Evolutionary conservation across 2,113 vertebrate genomes (phyloP).

Genomic region (Gavialis gangeticus): DNA sequence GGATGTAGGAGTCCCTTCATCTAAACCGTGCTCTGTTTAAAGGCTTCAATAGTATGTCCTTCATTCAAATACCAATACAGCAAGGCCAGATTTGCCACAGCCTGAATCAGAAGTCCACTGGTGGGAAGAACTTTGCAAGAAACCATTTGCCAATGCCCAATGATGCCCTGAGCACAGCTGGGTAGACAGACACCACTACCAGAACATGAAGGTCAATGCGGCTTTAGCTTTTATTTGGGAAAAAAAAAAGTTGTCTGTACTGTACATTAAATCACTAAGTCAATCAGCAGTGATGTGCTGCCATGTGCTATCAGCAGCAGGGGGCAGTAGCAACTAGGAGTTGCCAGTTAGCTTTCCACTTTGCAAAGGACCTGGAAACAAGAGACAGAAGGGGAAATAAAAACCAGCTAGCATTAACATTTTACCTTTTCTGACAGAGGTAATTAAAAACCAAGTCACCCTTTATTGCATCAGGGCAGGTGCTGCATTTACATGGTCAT

Average conservation of each 20-base stretch:
- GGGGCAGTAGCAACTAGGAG: slow-evolving; percentile 56
- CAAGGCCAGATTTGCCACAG: too few relatives aligned
- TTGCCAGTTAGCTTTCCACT: not conserved
- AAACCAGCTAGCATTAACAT: slow-evolving; percentile 15
- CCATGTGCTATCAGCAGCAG: slow-evolving; percentile 40
- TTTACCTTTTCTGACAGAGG: not conserved
- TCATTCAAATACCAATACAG: too few relatives aligned
- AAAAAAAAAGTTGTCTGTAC: slow-evolving; percentile 4
- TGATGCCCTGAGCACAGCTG: fast-evolving
- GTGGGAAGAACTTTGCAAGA: not conserved
- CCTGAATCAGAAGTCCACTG: too few relatives aligned
- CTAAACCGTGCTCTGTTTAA: too few relatives aligned
- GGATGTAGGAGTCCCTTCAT: too few relatives aligned
- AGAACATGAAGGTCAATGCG: not conserved
- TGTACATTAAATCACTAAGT: slow-evolving; percentile 29
- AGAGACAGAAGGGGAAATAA: slow-evolving; percentile 47
- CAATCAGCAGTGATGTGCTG: not conserved
- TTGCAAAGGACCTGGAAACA: slow-evolving; percentile 9
- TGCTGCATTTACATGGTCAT: slow-evolving; percentile 34
- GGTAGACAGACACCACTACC: not conserved
- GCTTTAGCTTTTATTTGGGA: slow-evolving; percentile 64
- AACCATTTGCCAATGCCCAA: fast-evolving
- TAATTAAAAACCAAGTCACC: slow-evolving; percentile 25
- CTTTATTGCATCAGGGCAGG: slow-evolving; percentile 43
- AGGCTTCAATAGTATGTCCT: too few relatives aligned